Evolutionary conservation across 2,888 invertebrate genomes (phyloP), one percentile per base, ranked within the genome.

Genomic region (Syritta pipiens): DNA sequence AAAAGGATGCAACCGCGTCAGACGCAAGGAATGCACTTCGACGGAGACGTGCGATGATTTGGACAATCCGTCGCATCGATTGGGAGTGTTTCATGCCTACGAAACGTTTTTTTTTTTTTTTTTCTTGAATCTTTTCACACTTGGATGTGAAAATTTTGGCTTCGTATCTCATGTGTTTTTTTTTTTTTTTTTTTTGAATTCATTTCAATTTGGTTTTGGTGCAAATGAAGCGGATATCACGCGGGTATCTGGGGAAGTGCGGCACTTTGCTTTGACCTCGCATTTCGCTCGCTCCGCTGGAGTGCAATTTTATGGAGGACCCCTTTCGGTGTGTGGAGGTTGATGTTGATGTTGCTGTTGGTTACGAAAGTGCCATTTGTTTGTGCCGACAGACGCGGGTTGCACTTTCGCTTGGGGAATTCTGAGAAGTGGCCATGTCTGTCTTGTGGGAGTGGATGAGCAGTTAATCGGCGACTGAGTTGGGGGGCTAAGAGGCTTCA

Each of bases 221-320:
- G 32, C 49, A 49, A 30, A 12, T 20, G 32, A 22, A 32, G 40
- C 42, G 57, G 62, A 63, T 49, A 59, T 69, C 51, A 37, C 3
- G 28, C n/a, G 53, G 63, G 65, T 49, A 53, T 72, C 37, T 22
- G 55, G 57, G 42, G 46, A 19, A 37, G 7, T 65, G 71, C 72
- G 72, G 72, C 60, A 79, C 42, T 49, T 71, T 65, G 60, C 48
- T 48, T 60, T 67, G 72, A 72, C 72, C 67, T 79, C 65, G 60
- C 59, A 79, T 72, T 79, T 67, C 49, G 60, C 60, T 79, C 77
- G 77, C 77, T 79, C 49, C 65, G 77, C 30, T 60, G 72, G 77
- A 67, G 60, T 79, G 77, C 77, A 60, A 79, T 72, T 79, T 65
- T 60, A 77, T 77, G 37, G 63, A 76, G 42, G 51, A 48, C 26